Percentiles rank a stretch among this genome's conserved stretches.
Conservation (phyloP, 2,888 invertebrate species). For the Leptogaster cylindrica region DNA sequence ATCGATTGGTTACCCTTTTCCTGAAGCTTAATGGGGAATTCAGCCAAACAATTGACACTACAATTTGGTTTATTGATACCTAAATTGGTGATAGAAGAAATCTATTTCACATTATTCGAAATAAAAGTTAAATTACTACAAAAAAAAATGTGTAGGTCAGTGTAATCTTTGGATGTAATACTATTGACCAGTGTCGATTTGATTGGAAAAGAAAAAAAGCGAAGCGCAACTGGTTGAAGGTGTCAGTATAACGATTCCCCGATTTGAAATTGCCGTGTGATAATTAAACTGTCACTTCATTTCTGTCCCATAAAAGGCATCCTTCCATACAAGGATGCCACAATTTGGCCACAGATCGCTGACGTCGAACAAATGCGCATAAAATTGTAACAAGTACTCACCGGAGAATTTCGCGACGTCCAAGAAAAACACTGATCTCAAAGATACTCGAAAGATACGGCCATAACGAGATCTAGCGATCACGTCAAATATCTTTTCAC, state of each 20-base stretch:
- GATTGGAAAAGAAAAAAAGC: too few species aligned
- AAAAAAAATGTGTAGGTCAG: too few species aligned
- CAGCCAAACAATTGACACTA: too few species aligned
- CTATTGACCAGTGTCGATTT: too few species aligned
- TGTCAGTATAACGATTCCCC: background rate
- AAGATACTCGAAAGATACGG: background rate
- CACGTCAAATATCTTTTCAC: slow-evolving; percentile 24
- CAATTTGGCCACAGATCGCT: slow-evolving; percentile 10
- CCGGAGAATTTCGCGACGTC: background rate
- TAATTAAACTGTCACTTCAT: slow-evolving; percentile 33
- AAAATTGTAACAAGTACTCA: slow-evolving; percentile 35
- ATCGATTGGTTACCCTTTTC: too few species aligned
- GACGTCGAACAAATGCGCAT: slow-evolving; percentile 39
- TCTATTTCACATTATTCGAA: too few species aligned
- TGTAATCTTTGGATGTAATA: too few species aligned
- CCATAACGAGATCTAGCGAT: slow-evolving; percentile 28
- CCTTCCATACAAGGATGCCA: background rate
- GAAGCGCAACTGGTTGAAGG: background rate
- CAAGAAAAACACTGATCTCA: too few species aligned
- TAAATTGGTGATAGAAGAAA: too few species aligned
- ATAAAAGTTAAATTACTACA: too few species aligned
- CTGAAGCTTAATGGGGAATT: too few species aligned
- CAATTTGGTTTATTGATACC: too few species aligned
- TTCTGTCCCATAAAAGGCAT: slow-evolving; percentile 2
- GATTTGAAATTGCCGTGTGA: slow-evolving; percentile 31